Evolutionary conservation across 1,140 invertebrate genomes (phyloP), one percentile per base, ranked within the genome.

Genomic region (Drosophila orena): DNA sequence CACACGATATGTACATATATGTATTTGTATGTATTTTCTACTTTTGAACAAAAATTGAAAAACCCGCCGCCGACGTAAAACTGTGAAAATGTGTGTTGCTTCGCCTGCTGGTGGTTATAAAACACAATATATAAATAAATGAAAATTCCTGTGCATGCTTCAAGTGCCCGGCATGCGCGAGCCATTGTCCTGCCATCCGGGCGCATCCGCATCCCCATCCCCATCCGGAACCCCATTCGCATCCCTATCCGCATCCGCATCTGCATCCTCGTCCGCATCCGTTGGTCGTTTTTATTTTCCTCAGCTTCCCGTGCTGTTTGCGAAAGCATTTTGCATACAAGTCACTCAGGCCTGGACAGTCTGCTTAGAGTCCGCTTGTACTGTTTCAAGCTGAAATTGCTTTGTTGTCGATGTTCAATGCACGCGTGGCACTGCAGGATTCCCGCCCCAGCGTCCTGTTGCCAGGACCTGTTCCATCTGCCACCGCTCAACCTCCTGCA

Each of bases 51-150:
- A 85, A 85, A 85, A 85, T 85, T 85, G 81, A 88, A 86, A 49
- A 81, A 72, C 79, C 70, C 50, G 38, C 50, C 74, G 47, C 73
- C 79, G 17, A 83, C 80, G 80, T 83, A 79, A 77, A 62, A 59
- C 60, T 83, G 60, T 75, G 76, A 84, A 84, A 79, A 79, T 84
- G 73, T 84, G 56, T 43, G 14, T 34, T 65, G 52, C 56, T 58
- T 47, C 44, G 55, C 17, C 50, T 69, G 58, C 46, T 66, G 55
- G 56, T 66, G 80, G 84, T 76, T 89, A 88, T 88, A 88, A 89
- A 88, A 89, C 85, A 88, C 83, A 88, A 88, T 88, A 88, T 88
- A 88, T 88, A 88, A 88, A 88, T 88, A 86, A 86, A 88, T 88
- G 83, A 88, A 88, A 88, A 88, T 86, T 86, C 83, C 83, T 83